phyloP scores from a whole-genome alignment of 2,888 invertebrate genomes.

The Leucania comma region DNA sequence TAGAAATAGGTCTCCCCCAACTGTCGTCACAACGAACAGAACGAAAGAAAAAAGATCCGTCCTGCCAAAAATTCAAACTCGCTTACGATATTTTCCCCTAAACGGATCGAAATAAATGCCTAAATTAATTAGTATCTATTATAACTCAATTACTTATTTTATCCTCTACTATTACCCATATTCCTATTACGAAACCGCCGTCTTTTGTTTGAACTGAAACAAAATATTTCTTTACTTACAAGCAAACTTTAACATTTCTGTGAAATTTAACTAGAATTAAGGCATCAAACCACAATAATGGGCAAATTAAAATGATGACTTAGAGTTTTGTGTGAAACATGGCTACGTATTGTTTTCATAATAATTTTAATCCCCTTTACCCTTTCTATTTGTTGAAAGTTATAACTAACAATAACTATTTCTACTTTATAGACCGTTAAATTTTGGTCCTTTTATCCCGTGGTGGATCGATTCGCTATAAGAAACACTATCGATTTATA shows the following conservation, averaged over 20 bases:
- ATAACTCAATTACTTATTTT: no score
- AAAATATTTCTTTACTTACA: slow-evolving; percentile 43
- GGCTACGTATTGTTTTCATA: slow-evolving; percentile 14
- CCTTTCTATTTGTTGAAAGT: neutral
- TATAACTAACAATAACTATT: neutral
- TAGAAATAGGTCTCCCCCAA: no score
- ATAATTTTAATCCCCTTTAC: slow-evolving; percentile 2
- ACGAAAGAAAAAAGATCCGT: no score
- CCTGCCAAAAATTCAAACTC: no score
- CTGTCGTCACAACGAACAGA: no score
- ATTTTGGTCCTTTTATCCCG: no score
- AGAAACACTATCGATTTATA: no score
- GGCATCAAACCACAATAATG: slow-evolving; percentile 34
- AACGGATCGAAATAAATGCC: no score
- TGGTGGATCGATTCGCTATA: no score
- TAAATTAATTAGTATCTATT: no score
- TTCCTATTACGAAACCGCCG: slow-evolving; percentile 1
- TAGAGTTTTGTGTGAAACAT: slow-evolving; percentile 28
- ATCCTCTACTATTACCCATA: no score
- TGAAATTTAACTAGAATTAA: slow-evolving; percentile 34
- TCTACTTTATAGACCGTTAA: neutral
- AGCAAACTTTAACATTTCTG: slow-evolving; percentile 52
- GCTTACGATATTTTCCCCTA: no score
- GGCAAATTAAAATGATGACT: slow-evolving; percentile 47
- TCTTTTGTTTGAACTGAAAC: slow-evolving; percentile 13